Percentiles rank a stretch among this genome's conserved stretches.
Conservation (phyloP, 2,113 vertebrate genomes). For the Erpornis zantholeuca region DNA sequence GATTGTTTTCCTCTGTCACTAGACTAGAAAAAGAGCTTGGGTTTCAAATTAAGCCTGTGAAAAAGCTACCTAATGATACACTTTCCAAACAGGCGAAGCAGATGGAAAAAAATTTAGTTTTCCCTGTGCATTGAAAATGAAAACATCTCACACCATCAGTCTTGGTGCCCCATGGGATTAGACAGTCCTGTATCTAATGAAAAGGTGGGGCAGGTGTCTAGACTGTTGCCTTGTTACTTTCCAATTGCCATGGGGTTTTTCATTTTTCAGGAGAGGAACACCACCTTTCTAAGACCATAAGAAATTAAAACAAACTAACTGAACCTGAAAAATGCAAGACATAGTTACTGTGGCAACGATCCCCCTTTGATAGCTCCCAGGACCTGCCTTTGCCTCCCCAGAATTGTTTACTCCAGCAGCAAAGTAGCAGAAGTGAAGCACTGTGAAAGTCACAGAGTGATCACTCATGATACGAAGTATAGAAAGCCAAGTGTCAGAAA, state of each 20-base stretch:
- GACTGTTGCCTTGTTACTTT: neutral
- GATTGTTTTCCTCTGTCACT: neutral
- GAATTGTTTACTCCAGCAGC: neutral
- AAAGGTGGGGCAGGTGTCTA: neutral
- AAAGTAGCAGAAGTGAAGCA: neutral
- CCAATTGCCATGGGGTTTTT: neutral
- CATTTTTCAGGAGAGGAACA: neutral
- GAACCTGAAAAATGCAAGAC: neutral
- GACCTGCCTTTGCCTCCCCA: neutral
- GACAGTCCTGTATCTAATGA: neutral
- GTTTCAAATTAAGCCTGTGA: neutral
- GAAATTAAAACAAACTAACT: neutral
- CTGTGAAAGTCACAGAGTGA: neutral
- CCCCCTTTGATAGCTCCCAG: neutral
- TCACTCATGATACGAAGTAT: neutral
- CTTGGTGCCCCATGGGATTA: neutral
- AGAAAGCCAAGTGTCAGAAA: neutral
- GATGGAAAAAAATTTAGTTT: neutral
- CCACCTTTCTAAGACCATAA: neutral
- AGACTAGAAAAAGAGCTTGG: neutral
- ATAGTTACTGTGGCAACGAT: neutral
- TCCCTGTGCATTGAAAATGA: neutral
- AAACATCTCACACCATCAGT: neutral
- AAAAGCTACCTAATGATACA: neutral
- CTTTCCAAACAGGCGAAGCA: neutral